These are phyloP conservation scores for Perizoma flavofasciatum DNA, from an alignment of 2,888 invertebrate species.

Conservation along the genomic window DNA sequence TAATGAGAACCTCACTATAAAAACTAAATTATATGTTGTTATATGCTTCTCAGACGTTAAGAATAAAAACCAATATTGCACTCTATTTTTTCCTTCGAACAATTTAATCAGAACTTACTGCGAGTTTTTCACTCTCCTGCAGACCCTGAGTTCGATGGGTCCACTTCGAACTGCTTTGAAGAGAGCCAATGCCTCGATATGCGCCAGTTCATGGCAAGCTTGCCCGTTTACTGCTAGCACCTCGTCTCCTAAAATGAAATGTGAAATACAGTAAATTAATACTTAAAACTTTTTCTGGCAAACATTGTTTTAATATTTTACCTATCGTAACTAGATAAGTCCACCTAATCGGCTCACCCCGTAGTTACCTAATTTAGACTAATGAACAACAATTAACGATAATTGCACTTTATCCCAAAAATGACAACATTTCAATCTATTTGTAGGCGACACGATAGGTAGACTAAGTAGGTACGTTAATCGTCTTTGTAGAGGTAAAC, in stretches of 20 bases:
- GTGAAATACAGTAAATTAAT: too few species aligned
- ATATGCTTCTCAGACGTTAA: too few species aligned
- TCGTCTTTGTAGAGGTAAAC: conserved; percentile 36
- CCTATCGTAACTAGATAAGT: too few species aligned
- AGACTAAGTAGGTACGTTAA: conserved; percentile 15
- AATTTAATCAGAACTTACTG: conserved; percentile 56
- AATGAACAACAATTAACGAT: conserved; percentile 18
- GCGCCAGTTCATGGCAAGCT: conserved; percentile 90
- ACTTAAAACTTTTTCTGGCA: too few species aligned
- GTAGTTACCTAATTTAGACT: conserved; percentile 15
- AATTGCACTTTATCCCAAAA: conserved; percentile 1
- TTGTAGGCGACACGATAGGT: conserved; percentile 24
- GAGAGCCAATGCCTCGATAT: conserved; percentile 90
- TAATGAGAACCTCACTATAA: too few species aligned
- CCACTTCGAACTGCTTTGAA: conserved; percentile 92
- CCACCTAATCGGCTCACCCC: too few species aligned
- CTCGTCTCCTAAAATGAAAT: conserved; percentile 86
- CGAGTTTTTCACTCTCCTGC: conserved; percentile 82
- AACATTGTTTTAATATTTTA: too few species aligned
- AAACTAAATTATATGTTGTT: too few species aligned
- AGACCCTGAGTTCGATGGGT: conserved; percentile 89
- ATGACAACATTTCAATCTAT: conserved; percentile 8
- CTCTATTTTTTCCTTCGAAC: too few species aligned
- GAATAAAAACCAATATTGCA: too few species aligned
- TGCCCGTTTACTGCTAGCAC: conserved; percentile 92